A percentile compares a stretch with the other conserved stretches of the same genome.
These are phyloP conservation scores for Octomys mimax DNA, from an alignment of 2,797 vertebrate species.

Conservation along the genomic window DNA sequence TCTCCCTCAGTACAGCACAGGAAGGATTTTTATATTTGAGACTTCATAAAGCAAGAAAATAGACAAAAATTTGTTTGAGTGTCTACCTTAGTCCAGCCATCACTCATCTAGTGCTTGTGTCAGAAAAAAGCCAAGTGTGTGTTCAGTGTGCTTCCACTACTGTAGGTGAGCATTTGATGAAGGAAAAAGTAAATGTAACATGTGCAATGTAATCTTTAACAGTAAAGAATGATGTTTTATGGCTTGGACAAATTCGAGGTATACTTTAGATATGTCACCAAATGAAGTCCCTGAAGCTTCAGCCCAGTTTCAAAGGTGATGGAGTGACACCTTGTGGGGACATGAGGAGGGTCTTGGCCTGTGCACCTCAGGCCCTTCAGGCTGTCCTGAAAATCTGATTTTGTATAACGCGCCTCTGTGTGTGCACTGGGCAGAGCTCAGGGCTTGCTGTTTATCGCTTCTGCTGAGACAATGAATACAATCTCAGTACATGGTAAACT, in stretches of 20 bases:
- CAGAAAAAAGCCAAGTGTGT: not conserved
- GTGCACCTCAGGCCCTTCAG: not conserved
- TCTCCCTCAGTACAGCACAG: not conserved
- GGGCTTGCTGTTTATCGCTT: not conserved
- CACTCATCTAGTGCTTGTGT: not conserved
- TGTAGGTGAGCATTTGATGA: not conserved
- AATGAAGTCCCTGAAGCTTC: not conserved
- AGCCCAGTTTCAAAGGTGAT: not conserved
- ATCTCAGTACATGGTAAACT: not conserved
- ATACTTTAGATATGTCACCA: not conserved
- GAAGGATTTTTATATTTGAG: slow-evolving; percentile 6
- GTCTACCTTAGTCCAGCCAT: not conserved
- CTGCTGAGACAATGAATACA: not conserved
- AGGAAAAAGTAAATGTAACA: not conserved
- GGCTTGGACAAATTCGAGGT: not conserved
- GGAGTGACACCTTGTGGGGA: not conserved
- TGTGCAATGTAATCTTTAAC: not conserved
- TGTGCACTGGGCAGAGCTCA: not conserved
- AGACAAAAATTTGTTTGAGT: not conserved
- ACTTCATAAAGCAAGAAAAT: slow-evolving; percentile 27
- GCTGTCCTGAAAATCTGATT: not conserved
- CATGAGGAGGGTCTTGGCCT: not conserved
- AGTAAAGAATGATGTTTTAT: not conserved
- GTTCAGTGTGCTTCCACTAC: not conserved
- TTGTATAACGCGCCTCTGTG: not conserved